Conservation (phyloP, 2,888 invertebrate genomes). For the Mesochorus sp. region DNA sequence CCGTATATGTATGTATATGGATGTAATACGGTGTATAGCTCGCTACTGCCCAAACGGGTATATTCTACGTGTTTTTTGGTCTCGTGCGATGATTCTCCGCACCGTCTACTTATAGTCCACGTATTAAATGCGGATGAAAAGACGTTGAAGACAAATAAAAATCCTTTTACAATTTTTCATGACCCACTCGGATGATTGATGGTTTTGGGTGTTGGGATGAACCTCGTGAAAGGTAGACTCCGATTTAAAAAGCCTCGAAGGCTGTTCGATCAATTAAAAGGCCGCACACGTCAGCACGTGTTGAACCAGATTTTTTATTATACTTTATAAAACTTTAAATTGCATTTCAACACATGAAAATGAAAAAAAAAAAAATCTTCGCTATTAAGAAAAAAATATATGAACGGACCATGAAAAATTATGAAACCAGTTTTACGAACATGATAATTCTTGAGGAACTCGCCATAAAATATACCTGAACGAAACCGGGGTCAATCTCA, state of each 20-base stretch:
- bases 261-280: background rate
- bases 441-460: too few species aligned
- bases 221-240: background rate
- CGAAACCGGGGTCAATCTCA: too few species aligned
- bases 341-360: too few species aligned
- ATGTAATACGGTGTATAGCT: background rate
- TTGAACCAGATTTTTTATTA: slow-evolving; percentile 2
- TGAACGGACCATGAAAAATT: too few species aligned
- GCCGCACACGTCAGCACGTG: background rate
- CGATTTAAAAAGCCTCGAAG: background rate
- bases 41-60: background rate
- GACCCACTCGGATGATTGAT: slow-evolving; percentile 1
- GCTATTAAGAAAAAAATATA: too few species aligned
- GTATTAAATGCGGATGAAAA: background rate
- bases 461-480: too few species aligned
- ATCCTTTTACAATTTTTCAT: slow-evolving; percentile 2
- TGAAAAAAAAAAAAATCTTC: too few species aligned
- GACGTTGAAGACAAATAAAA: background rate
- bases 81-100: background rate
- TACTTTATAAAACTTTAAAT: too few species aligned
- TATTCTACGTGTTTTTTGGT: background rate
- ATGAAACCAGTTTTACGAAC: too few species aligned
- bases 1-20: background rate
- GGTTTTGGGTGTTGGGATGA: background rate
- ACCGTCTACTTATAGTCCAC: background rate